These are phyloP conservation scores for Anguilla anguilla DNA, from an alignment of 2,797 vertebrate species.

Conservation along the genomic window DNA sequence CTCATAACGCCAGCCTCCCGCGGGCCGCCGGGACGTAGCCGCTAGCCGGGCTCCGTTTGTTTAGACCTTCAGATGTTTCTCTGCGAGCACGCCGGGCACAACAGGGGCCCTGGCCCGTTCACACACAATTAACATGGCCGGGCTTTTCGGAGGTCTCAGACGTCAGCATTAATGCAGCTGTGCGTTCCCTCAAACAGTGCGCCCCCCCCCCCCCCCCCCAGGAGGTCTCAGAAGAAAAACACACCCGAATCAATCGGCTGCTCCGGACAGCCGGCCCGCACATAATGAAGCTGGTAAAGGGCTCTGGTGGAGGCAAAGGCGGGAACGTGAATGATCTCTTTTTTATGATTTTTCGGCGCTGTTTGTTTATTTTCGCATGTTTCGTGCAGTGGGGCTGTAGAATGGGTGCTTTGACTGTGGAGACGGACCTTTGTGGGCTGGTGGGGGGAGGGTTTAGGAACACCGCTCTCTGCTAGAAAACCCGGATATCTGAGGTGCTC, in stretches of 20 bases:
- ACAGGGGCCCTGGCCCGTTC: conserved; percentile 17
- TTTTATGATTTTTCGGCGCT: neutral
- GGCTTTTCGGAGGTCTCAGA: neutral
- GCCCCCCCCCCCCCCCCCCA: neutral
- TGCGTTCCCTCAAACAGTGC: conserved; percentile 27
- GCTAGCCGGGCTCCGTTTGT: neutral
- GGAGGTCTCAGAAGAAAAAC: conserved; percentile 14
- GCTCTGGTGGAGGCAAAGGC: conserved; percentile 6
- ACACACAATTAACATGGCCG: conserved; percentile 20
- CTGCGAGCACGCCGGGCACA: neutral
- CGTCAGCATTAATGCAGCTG: conserved; percentile 24
- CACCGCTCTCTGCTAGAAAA: neutral
- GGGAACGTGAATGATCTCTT: neutral
- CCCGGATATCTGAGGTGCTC: neutral
- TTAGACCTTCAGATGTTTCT: conserved; percentile 2
- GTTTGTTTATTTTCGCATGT: conserved; percentile 4
- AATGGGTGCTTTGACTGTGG: conserved; percentile 25
- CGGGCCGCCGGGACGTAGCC: neutral
- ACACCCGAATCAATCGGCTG: conserved; percentile 33
- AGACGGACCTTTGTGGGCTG: conserved; percentile 15
- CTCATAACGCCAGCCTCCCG: neutral
- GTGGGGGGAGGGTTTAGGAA: neutral
- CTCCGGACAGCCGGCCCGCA: conserved; percentile 26
- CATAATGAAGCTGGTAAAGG: conserved; percentile 34
- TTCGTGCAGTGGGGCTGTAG: conserved; percentile 8